Evolutionary conservation across 2,113 vertebrate genomes (phyloP), one percentile per base, ranked within the genome.

Genomic region (Macquaria ambigua): DNA sequence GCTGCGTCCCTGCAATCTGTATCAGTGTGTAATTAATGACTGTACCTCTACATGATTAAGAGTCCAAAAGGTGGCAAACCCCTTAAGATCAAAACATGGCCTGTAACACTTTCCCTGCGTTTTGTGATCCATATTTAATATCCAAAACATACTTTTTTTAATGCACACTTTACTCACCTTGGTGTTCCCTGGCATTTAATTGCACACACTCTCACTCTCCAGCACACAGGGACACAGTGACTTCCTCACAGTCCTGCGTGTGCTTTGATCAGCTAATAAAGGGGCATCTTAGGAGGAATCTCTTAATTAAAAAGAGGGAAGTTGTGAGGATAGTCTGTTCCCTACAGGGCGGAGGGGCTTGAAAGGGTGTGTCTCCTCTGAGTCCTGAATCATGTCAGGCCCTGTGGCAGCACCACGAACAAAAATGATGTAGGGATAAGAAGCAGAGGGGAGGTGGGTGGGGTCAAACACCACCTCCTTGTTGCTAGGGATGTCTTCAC

Each of bases 401-500:
- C 53, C 66, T 34, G 53, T 64, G 78, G 70, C 64, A 7, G 69
- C 71, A 46, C n/a, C 69, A 53, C 20, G 9, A 64, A 84, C 37
- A 78, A 52, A 76, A 74, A 81, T 2, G 3, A 79, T 43, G 66
- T 39, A 31, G 20, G 46, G 58, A 28, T 74, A 66, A 62, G 53
- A 25, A 39, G 70, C 3, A 5, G 70, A n/a, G 56, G 77, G 69
- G 75, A 56, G 12, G 62, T 34, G 77, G 89, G 85, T 67, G 86
- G 77, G 90, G 89, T 85, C 87, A 89, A 78, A 64, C 89, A 77
- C 76, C 67, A 74, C 78, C 82, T 93, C 77, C 81, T 69, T 84
- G 95, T 96, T 96, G 95, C 95, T 95, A 96, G 74, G 95, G 93
- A 94, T 88, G 92, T 93, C 85, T 93, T 93, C 90, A 85, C 92